Evolutionary conservation across 2,888 invertebrate species (phyloP), one percentile per base, ranked within the genome.

Genomic region (Drosophila robusta): DNA sequence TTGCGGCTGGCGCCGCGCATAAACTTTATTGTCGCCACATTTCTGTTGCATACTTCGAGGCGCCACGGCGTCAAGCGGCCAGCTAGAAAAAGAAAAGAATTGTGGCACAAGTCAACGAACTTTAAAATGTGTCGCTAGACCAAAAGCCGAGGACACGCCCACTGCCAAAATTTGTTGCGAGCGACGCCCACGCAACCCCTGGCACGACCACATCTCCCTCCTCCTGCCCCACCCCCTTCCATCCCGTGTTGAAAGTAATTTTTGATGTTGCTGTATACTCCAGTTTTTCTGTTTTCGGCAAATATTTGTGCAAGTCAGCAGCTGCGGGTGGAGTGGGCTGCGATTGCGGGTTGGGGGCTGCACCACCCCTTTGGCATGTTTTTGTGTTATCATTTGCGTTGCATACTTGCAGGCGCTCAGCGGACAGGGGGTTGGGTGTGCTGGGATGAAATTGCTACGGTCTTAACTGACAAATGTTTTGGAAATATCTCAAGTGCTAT

Each of bases 1-100:
- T 64, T 52, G 66, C 38, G 54, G 47, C 55, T 80, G 86, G 83
- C 78, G 86, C 80, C 79, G 83, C 44, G 65, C 74, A 81, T 83
- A 88, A 87, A 84, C 75, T 89, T 89, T 89, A 89, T 82, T 89
- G 89, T 89, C 89, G 89, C 87, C 87, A 84, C 84, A 80, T 79
- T 85, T 75, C 67, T 65, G 87, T 80, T 89, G 89, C 89, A 89
- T 89, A 82, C 84, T 87, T 82, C 44, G 68, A 56, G 89, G 86
- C 89, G 89, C 89, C 89, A 60, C 49, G 50, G 63, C 65, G 63
- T 49, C 63, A 68, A 66, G 50, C 58, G 44, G 29, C 39, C 12
- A 4, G 34, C 34, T 29, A 9, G 29, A 29, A 29, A 29, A 34
- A 56, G 58, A 70, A 26, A 52, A 41, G 29, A 58, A 29, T 50